Conservation (phyloP, 2,797 vertebrate genomes). For the Podarcis siculus region DNA sequence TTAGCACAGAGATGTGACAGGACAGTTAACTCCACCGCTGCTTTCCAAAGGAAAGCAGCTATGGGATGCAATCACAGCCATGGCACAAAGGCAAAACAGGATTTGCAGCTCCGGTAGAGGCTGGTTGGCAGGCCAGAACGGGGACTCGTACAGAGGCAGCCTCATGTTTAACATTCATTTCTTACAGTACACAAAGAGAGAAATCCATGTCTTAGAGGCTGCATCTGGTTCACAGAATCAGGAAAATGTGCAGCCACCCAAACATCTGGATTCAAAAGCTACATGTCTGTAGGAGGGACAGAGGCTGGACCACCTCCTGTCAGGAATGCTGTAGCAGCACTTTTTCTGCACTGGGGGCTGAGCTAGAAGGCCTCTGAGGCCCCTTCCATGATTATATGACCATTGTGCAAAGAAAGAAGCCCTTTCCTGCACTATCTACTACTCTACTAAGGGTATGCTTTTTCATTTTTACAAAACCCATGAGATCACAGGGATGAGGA, state of each 20-base stretch:
- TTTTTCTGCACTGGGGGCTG: neutral
- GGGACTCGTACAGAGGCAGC: neutral
- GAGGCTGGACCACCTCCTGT: neutral
- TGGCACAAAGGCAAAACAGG: neutral
- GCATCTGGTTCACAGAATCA: neutral
- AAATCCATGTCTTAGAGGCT: neutral
- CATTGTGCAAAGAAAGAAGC: neutral
- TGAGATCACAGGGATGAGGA: no score
- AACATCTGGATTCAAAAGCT: neutral
- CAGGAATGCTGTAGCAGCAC: neutral
- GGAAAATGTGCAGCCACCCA: neutral
- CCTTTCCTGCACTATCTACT: neutral
- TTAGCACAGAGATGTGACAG: neutral
- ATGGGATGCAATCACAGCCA: no score
- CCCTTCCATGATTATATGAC: neutral
- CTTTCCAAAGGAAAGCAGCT: neutral
- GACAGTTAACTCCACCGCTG: neutral
- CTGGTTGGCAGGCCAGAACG: neutral
- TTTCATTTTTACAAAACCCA: no score
- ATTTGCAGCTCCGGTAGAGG: neutral
- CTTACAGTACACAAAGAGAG: no score
- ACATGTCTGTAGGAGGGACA: neutral
- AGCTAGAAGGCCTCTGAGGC: neutral
- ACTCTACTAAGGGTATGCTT: no score
- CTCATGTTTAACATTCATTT: neutral